Evolutionary conservation across 2,113 vertebrate species (phyloP), one percentile per base, ranked within the genome.

Genomic region (Leptodactylus fuscus): DNA sequence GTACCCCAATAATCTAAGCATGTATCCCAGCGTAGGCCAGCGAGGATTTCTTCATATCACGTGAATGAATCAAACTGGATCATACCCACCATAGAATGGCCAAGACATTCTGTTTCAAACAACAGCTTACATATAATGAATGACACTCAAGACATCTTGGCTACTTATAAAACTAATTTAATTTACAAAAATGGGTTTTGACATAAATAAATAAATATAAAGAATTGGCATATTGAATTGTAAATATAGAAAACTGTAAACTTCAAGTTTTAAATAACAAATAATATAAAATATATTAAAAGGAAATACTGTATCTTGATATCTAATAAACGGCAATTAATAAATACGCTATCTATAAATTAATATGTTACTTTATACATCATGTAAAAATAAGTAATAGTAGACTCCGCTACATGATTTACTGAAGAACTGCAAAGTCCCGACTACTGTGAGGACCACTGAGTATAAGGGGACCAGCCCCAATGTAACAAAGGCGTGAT

Each of bases 141-240:
- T 41, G 38, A 27, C n/a, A n/a, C n/a, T n/a, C n/a, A n/a, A n/a
- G n/a, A 76, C 46, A 51, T 18, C 6, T 29, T 76, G 38, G 15
- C 18, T 41, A 82, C 13, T 5, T 73, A 60, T 20, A 75, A 83
- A 83, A 83, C 60, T 20, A 32, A 1, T 83, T 83, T 83, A 83
- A 60, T 83, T 83, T 75, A 74, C 32, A 10, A 38, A 55, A 75
- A 71, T n/a, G 11, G 5, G 38, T 73, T 83, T 83, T 32, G 7
- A 83, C 36, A 73, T 75, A 83, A 62, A 83, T 83, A 83, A 75
- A 83, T 83, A 83, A 60, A 83, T 75, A 44, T 75, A 62, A 27
- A 46, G 27, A 48, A 74, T 75, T n/a, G 81, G n/a, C 53, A 75
- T 44, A 27, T 48, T 49, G 9, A 22, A 34, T 58, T 46, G 9